phyloP scores from a whole-genome alignment of 2,797 vertebrate genomes.

The Diplodus sargus region DNA sequence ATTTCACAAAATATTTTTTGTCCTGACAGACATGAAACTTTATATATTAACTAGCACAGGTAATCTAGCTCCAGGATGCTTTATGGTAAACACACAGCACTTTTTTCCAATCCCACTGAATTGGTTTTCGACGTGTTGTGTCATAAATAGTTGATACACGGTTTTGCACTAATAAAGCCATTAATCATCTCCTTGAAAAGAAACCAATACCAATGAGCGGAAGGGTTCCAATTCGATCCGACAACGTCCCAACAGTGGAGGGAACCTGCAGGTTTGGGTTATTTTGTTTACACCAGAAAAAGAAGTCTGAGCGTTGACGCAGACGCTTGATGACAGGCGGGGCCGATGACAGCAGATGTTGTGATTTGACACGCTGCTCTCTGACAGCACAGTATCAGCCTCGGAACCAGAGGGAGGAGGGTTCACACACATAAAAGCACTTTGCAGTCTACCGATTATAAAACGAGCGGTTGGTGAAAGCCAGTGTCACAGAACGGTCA shows the following conservation, averaged over 20 bases:
- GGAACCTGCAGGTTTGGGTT: slow-evolving; percentile 11
- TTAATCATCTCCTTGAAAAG: slow-evolving; percentile 30
- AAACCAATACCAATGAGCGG: neutral
- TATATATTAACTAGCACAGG: neutral
- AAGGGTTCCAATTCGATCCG: neutral
- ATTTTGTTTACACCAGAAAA: slow-evolving; percentile 17
- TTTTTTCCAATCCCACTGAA: neutral
- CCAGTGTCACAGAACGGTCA: neutral
- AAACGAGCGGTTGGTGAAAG: slow-evolving; percentile 1
- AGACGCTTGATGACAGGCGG: slow-evolving; percentile 49
- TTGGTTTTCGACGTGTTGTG: neutral
- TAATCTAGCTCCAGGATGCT: neutral
- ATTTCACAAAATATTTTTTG: too few species aligned
- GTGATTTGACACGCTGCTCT: slow-evolving; percentile 51
- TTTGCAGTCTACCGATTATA: neutral
- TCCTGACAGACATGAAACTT: too few species aligned
- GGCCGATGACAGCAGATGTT: slow-evolving; percentile 60
- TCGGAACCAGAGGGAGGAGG: slow-evolving; percentile 27
- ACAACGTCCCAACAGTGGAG: neutral
- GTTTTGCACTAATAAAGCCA: slow-evolving; percentile 22
- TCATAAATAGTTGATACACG: slow-evolving; percentile 41
- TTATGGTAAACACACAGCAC: neutral
- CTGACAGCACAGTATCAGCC: slow-evolving; percentile 50
- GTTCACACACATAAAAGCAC: slow-evolving; percentile 10
- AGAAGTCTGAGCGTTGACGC: slow-evolving; percentile 25